These are phyloP conservation scores for Eledone cirrhosa DNA, from an alignment of 2,888 invertebrate species.

Conservation along the genomic window DNA sequence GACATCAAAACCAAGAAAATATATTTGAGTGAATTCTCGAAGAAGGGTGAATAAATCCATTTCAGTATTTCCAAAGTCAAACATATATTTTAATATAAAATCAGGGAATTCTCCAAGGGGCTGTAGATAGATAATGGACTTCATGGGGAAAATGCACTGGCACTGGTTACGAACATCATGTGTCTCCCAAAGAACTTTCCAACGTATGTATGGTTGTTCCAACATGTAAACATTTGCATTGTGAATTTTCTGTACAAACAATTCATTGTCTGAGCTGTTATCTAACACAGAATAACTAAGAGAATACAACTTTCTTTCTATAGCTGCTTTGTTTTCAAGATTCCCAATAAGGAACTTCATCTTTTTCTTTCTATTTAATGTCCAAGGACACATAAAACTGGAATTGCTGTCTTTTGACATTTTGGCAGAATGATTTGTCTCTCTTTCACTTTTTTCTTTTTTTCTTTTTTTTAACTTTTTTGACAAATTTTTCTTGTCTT, in stretches of 20 bases:
- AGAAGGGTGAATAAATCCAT: conserved; percentile 49
- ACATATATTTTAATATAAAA: conserved; percentile 48
- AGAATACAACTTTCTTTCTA: conserved; percentile 31
- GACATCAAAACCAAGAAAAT: conserved; percentile 54
- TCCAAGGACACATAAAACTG: conserved; percentile 19
- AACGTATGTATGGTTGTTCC: conserved; percentile 54
- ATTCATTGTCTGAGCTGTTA: conserved; percentile 40
- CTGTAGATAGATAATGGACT: conserved; percentile 54
- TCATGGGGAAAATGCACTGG: conserved; percentile 33
- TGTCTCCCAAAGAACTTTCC: conserved; percentile 50
- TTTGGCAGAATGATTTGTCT: neutral
- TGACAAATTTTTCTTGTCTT: too few species aligned
- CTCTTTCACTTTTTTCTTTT: too few species aligned
- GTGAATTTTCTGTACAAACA: conserved; percentile 40
- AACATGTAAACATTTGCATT: conserved; percentile 32
- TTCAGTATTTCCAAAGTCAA: conserved; percentile 35
- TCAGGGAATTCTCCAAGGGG: conserved; percentile 58
- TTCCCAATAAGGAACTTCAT: conserved; percentile 34
- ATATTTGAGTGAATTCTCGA: conserved; percentile 52
- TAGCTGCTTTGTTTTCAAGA: conserved; percentile 29
- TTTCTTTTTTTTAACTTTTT: too few species aligned
- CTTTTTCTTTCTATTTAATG: neutral
- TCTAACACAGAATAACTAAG: conserved; percentile 30
- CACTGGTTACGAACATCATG: conserved; percentile 44
- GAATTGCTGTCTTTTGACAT: neutral